These are phyloP conservation scores for Galeopsomyia nigrocyanea DNA, from an alignment of 2,888 invertebrate species.

Conservation along the genomic window DNA sequence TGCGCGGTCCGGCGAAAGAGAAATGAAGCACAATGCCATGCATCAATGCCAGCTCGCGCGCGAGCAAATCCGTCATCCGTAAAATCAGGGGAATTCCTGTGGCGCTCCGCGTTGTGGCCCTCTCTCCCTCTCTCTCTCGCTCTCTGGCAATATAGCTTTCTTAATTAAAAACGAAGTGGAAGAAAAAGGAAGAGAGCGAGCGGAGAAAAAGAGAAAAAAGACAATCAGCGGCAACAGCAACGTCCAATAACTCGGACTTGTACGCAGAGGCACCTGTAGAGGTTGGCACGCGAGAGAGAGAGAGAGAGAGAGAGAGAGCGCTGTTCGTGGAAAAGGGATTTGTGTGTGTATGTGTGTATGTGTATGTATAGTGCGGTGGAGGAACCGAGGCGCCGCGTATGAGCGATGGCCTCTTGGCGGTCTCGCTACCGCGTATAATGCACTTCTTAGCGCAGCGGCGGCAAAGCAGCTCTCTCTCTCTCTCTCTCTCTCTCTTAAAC, in stretches of 20 bases:
- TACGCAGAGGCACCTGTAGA: not conserved
- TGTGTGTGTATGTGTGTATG: too few relatives aligned
- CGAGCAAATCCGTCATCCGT: not conserved
- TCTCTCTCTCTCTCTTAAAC: conserved; percentile 2
- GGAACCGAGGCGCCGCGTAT: conserved; percentile 35
- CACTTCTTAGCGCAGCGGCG: conserved; percentile 27
- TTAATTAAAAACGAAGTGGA: conserved; percentile 30
- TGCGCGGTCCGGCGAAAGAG: too few relatives aligned
- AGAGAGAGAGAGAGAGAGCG: not conserved
- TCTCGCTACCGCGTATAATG: conserved; percentile 39
- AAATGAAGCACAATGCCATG: conserved; percentile 1
- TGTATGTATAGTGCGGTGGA: not conserved
- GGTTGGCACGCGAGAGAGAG: conserved; percentile 9
- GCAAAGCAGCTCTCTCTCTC: conserved; percentile 11
- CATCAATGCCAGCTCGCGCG: conserved; percentile 6
- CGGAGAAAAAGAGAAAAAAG: conserved; percentile 7
- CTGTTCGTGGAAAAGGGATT: conserved; percentile 34
- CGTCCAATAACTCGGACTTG: conserved; percentile 21
- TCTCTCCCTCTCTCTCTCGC: too few relatives aligned
- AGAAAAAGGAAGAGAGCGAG: not conserved
- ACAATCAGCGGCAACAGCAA: not conserved
- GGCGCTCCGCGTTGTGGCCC: not conserved
- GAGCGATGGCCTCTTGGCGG: conserved; percentile 40
- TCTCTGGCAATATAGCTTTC: not conserved
- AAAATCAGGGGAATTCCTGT: not conserved